Conservation (phyloP, 2,113 vertebrate species). For the Saccopteryx leptura region DNA sequence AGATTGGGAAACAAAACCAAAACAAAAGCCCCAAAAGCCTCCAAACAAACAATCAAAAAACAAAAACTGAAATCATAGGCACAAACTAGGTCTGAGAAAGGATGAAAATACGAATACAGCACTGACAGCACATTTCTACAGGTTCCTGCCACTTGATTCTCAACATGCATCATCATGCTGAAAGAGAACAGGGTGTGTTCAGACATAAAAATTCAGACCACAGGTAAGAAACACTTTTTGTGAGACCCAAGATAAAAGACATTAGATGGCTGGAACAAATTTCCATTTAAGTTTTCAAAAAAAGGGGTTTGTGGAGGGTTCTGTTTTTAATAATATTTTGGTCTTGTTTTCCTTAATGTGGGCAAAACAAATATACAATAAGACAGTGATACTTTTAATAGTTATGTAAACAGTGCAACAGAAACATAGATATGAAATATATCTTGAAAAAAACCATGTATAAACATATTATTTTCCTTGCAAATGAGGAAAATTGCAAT, state of each 20-base stretch:
- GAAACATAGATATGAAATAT: background rate
- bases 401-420: background rate
- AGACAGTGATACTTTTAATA: background rate
- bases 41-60: background rate
- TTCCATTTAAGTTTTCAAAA: slow-evolving; percentile 20
- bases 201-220: background rate
- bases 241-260: background rate
- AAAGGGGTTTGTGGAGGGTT: background rate
- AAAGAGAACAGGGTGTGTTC: background rate
- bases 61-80: background rate
- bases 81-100: background rate
- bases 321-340: slow-evolving; percentile 34
- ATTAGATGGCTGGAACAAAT: background rate
- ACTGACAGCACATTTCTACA: background rate
- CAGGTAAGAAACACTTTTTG: background rate
- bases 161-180: background rate
- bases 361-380: slow-evolving; percentile 7
- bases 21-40: background rate
- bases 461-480: background rate
- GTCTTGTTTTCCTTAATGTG: background rate
- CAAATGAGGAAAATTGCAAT: slow-evolving; percentile 25
- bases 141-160: background rate
- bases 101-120: background rate
- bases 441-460: background rate
- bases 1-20: background rate